Base-by-base conservation (phyloP, 2,113 vertebrate species). In the Rhizomys pruinosus region DNA sequence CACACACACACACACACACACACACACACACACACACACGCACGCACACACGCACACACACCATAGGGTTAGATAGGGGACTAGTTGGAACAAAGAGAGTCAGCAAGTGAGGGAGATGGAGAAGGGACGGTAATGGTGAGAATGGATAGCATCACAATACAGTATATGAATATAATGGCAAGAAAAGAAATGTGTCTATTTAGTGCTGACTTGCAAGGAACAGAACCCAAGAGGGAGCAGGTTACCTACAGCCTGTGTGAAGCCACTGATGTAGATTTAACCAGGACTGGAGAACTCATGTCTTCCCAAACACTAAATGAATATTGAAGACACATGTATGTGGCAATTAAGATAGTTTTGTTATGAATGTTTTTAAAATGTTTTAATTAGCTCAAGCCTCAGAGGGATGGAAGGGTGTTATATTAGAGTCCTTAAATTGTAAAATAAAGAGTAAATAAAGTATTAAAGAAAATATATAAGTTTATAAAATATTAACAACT, bases 161-260 rank as follows among this genome's bases (percentile, higher is more conserved):
- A 37, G 7, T 79, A 79, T 59, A 37, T 59, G 52, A 22, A 23
- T 79, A 22, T 1, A 37, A 23, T 79, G 57, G 7, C 15, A 78
- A 55, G n/a, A 79, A 10, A n/a, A 84, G 16, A 77, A 89, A 63
- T n/a, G n/a, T 27, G 19, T 32, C 9, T 78, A 20, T 42, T 44
- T 19, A 39, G n/a, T 69, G 6, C 25, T 79, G 52, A 72, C 22
- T 63, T 3, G 32, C 20, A 68, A 37, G 0, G 39, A 61, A 5
- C n/a, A 25, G 68, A 76, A 47, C 32, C 59, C 2, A 37, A 11
- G 8, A 27, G 57, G 1, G 61, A 63, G 5, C 42, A 80, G 39
- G 11, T 0, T 44, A 25, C 2, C 2, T 2, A 5, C 59, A 32
- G 63, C n/a, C n/a, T n/a, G n/a, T n/a, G n/a, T n/a, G n/a, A 63